phyloP scores from a whole-genome alignment of 2,797 vertebrate genomes.

The Lithobates pipiens region DNA sequence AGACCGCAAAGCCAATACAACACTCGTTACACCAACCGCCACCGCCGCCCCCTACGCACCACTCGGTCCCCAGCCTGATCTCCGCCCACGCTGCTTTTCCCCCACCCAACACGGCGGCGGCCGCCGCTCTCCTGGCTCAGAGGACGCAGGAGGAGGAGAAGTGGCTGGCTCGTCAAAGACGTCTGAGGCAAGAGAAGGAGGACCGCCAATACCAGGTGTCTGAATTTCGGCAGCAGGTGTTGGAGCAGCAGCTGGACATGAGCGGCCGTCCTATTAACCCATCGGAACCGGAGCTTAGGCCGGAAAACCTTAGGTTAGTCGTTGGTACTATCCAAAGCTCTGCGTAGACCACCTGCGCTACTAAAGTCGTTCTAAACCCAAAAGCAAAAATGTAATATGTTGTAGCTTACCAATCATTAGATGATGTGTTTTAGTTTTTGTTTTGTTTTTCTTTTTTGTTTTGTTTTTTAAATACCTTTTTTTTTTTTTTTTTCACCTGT shows the following conservation, averaged over 20 bases:
- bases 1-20: slow-evolving; percentile 73
- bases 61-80: slow-evolving; percentile 85
- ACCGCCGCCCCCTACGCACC: slow-evolving; percentile 79
- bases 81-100: slow-evolving; percentile 87
- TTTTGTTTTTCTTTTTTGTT: too few species aligned
- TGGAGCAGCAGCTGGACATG: slow-evolving; percentile 95
- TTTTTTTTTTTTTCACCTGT: too few species aligned
- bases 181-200: slow-evolving; percentile 95
- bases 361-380: too few species aligned
- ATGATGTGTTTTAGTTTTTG: too few species aligned
- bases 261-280: slow-evolving; percentile 78
- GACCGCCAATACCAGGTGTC: slow-evolving; percentile 97
- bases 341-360: too few species aligned
- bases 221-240: slow-evolving; percentile 94
- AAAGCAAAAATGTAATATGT: too few species aligned
- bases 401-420: too few species aligned
- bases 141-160: slow-evolving; percentile 96
- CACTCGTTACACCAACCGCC: slow-evolving; percentile 81
- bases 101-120: slow-evolving; percentile 77
- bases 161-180: slow-evolving; percentile 93
- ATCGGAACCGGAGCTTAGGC: slow-evolving; percentile 82
- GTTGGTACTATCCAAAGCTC: not conserved
- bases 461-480: too few species aligned
- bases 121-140: slow-evolving; percentile 86
- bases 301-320: slow-evolving; percentile 85